phyloP scores from a whole-genome alignment of 2,888 invertebrate species.

The Autographa gamma region DNA sequence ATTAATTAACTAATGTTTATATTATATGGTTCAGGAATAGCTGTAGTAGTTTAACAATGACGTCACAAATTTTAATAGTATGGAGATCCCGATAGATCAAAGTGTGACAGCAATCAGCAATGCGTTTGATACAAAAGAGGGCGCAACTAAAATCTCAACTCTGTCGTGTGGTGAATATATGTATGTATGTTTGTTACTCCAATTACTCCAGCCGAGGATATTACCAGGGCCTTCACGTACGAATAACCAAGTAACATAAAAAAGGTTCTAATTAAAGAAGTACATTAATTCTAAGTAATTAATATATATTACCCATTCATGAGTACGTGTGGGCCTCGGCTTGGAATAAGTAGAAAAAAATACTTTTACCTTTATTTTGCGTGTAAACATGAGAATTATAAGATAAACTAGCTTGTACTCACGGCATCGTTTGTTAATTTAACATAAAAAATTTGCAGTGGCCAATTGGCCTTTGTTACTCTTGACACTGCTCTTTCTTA shows the following conservation, averaged over 20 bases:
- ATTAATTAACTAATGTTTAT: no score
- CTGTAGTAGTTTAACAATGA: slow-evolving; percentile 5
- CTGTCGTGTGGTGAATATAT: slow-evolving; percentile 59
- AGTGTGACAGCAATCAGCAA: slow-evolving; percentile 34
- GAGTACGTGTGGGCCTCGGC: slow-evolving; percentile 36
- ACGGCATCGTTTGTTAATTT: slow-evolving; percentile 7
- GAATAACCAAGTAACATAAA: slow-evolving; percentile 31
- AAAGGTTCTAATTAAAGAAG: slow-evolving; percentile 50
- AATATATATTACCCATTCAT: slow-evolving; percentile 56
- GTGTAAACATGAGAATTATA: not conserved
- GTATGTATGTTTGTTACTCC: slow-evolving; percentile 70
- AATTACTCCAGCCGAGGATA: slow-evolving; percentile 69
- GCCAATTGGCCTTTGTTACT: slow-evolving; percentile 10
- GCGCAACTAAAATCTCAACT: slow-evolving; percentile 65
- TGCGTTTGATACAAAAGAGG: slow-evolving; percentile 34
- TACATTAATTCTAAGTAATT: slow-evolving; percentile 42
- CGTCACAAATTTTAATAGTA: slow-evolving; percentile 40
- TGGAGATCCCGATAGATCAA: slow-evolving; percentile 38
- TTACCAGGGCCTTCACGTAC: slow-evolving; percentile 67
- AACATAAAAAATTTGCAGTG: not conserved
- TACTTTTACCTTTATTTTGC: not conserved
- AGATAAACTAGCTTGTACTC: not conserved
- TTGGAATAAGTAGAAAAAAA: slow-evolving; percentile 19
- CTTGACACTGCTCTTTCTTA: not conserved
- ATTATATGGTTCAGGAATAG: no score